Base-by-base conservation (phyloP, 1,140 invertebrate genomes). In the Oedothorax gibbosus region DNA sequence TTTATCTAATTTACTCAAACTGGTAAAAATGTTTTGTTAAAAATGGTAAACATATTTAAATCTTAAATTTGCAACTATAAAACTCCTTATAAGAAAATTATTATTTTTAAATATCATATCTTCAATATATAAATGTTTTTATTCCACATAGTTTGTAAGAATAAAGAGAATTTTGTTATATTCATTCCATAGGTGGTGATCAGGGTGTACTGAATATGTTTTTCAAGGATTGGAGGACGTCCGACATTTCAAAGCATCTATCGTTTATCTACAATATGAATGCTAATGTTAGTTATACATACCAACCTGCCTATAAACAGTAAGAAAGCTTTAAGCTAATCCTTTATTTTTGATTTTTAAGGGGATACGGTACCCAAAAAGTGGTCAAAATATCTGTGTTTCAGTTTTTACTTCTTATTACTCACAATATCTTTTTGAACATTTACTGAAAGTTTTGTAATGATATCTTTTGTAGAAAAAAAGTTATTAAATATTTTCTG, bases 191-290 rank as follows among this genome's bases (percentile, higher is more conserved):
- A 86, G 86, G 86, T 87, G 96, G 96, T 64, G 96, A 99, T 91
- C 97, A 99, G 91, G 98, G 98, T 18, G 91, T 99, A 11, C 90
- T 99, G 54, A 99, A 99, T 91, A 93, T 94, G 87, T 99, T 94
- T 90, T 99, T 99, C 91, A 94, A 92, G 65, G 94, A 96, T 88
- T 99, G 98, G 98, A 93, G 96, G 0, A 94, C 93, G 77, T 94
- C 94, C 87, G 97, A 99, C 89, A 98, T 97, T 86, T 93, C 92
- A 62, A 96, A 95, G 90, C 97, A 98, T 91, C 92, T 99, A 85
- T 97, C 99, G 9, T 99, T 99, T 90, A 93, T 98, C 71, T 99
- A 99, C 91, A 99, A 99, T 90, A 96, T 99, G 91, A 96, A 96
- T 86, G 96, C 97, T 9, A 96, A 96, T 77, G 95, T 97, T 21